These are phyloP conservation scores for Sciurus vulgaris DNA, from an alignment of 2,797 vertebrate genomes.

Conservation along the genomic window DNA sequence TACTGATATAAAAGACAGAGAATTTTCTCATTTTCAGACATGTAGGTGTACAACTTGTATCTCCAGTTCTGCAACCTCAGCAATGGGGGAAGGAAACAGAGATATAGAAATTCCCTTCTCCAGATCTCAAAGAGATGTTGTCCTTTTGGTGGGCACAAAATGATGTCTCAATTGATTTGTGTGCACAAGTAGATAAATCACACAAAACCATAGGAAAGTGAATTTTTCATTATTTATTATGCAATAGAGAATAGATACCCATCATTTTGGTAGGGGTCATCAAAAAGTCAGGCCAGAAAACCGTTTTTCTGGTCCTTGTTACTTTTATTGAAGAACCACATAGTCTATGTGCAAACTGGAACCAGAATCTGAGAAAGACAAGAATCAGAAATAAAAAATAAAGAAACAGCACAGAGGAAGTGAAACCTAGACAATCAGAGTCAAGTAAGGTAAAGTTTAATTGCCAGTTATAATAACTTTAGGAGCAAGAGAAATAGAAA, in stretches of 20 bases:
- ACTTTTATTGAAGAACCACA: background rate
- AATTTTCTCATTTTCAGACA: background rate
- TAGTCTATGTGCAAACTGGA: background rate
- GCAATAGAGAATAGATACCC: background rate
- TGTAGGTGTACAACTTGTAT: background rate
- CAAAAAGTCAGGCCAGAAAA: background rate
- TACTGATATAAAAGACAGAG: conserved; percentile 26
- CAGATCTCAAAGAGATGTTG: background rate
- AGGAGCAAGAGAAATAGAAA: background rate
- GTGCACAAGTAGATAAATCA: background rate
- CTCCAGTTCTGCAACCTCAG: background rate
- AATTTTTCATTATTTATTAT: background rate
- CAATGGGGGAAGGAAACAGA: background rate
- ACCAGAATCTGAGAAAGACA: background rate
- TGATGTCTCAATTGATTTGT: background rate
- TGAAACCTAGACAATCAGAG: background rate
- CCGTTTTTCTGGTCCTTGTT: background rate
- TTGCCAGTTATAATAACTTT: background rate
- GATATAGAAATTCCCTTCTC: background rate
- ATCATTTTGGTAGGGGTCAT: background rate
- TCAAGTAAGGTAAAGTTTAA: background rate
- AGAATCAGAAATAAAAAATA: background rate
- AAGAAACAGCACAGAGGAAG: background rate
- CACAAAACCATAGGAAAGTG: background rate
- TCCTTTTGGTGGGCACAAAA: background rate